These are phyloP conservation scores for Drosophila atripex DNA, from an alignment of 2,888 invertebrate genomes.

Conservation along the genomic window DNA sequence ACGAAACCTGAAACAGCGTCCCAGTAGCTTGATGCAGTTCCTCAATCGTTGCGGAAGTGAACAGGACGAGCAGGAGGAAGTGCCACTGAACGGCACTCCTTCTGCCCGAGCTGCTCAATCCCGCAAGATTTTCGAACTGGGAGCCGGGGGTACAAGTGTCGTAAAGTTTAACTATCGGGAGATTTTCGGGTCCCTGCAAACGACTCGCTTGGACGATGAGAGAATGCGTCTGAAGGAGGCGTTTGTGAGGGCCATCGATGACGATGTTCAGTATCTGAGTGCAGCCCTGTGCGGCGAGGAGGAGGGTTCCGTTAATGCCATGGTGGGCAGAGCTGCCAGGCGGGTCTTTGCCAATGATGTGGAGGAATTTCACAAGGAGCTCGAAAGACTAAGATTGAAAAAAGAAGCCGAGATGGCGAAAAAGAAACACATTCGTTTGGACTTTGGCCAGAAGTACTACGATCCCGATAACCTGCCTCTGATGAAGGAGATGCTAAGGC, in stretches of 20 bases:
- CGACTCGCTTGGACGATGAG: conserved; percentile 9
- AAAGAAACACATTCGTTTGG: conserved; percentile 7
- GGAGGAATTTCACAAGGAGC: conserved; percentile 33
- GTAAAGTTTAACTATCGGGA: conserved; percentile 52
- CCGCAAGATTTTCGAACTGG: conserved; percentile 35
- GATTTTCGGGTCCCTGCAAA: conserved; percentile 33
- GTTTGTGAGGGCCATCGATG: conserved; percentile 53
- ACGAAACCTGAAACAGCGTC: conserved; percentile 4
- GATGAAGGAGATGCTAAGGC: conserved; percentile 70
- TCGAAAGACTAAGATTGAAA: background rate
- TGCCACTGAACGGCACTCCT: background rate
- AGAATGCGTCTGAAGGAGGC: conserved; percentile 34
- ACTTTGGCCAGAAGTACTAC: conserved; percentile 48
- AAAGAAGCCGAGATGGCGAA: background rate
- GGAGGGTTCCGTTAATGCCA: conserved; percentile 15
- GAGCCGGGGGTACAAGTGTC: background rate
- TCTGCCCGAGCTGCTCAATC: conserved; percentile 8
- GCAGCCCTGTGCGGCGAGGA: conserved; percentile 27
- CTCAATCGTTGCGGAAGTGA: conserved; percentile 7
- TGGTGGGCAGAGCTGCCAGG: conserved; percentile 49
- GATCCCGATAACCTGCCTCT: conserved; percentile 64
- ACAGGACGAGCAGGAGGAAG: background rate
- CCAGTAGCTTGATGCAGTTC: conserved; percentile 42
- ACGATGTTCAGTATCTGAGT: conserved; percentile 50
- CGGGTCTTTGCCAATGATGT: conserved; percentile 45